Evolutionary conservation across 2,113 vertebrate genomes (phyloP).

Genomic region (Gasterosteus aculeatus): DNA sequence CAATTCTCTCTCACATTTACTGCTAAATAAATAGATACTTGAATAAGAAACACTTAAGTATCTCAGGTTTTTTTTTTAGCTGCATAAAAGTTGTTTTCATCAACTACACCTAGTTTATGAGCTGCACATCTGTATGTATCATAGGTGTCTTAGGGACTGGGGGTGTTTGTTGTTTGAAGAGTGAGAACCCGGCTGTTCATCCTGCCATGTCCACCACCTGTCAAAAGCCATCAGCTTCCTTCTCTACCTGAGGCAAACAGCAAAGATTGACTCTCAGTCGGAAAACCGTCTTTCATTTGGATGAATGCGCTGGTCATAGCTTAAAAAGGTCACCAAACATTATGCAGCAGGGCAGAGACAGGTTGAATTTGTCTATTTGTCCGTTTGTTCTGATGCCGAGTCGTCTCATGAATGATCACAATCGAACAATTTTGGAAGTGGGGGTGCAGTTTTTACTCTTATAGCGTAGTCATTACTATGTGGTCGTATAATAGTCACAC

Average conservation of each 20-base stretch:
- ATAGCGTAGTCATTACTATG: neutral
- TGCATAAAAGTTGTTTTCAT: neutral
- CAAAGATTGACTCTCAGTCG: slow-evolving; percentile 51
- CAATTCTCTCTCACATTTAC: neutral
- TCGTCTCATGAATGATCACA: slow-evolving; percentile 20
- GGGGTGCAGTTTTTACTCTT: slow-evolving; percentile 8
- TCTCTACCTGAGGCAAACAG: slow-evolving; percentile 62
- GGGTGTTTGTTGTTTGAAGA: slow-evolving; percentile 23
- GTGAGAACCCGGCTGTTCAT: slow-evolving; percentile 52
- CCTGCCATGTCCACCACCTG: slow-evolving; percentile 53
- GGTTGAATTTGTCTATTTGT: slow-evolving; percentile 47
- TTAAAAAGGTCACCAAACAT: slow-evolving; percentile 70
- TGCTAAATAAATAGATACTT: neutral
- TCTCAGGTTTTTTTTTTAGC: neutral
- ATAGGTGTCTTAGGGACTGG: slow-evolving; percentile 11
- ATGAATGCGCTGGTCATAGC: slow-evolving; percentile 64
- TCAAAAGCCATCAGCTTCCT: slow-evolving; percentile 69
- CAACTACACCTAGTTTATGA: slow-evolving; percentile 8
- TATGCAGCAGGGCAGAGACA: slow-evolving; percentile 45
- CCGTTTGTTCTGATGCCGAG: slow-evolving; percentile 18
- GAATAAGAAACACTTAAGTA: neutral
- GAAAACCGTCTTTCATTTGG: slow-evolving; percentile 70
- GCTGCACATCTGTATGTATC: slow-evolving; percentile 26
- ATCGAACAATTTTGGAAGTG: slow-evolving; percentile 15
- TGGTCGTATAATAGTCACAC: neutral